Conservation (phyloP, 2,888 invertebrate genomes). For the Polymixis lichenea region DNA sequence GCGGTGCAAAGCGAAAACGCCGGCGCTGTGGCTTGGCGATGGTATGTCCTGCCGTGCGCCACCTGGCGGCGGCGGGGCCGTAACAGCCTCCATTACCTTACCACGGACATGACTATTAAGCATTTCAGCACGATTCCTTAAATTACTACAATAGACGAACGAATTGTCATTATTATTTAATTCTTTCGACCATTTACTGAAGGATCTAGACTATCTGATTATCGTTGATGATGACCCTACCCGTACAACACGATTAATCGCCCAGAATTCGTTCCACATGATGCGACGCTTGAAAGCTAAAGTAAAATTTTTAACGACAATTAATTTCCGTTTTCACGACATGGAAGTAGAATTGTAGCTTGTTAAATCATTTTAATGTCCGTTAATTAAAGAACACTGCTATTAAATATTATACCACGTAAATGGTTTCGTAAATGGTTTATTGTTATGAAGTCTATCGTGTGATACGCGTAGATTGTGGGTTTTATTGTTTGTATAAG, state of each 20-base stretch:
- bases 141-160: background rate
- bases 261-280: conserved; percentile 60
- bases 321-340: conserved; percentile 58
- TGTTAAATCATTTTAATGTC: conserved; percentile 36
- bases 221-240: conserved; percentile 41
- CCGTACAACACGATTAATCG: conserved; percentile 45
- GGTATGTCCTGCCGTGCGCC: too few species aligned
- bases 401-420: conserved; percentile 30
- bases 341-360: conserved; percentile 38
- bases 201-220: conserved; percentile 1
- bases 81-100: too few species aligned
- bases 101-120: background rate
- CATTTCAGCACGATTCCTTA: too few species aligned
- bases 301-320: conserved; percentile 62
- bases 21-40: too few species aligned
- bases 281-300: conserved; percentile 58
- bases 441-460: conserved; percentile 9
- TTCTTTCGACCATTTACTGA: background rate
- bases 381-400: conserved; percentile 27
- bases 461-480: conserved; percentile 2
- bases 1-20: too few species aligned
- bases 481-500: conserved; percentile 11
- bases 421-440: conserved; percentile 32
- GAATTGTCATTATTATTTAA: background rate
- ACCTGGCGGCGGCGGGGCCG: too few species aligned